These are phyloP conservation scores for Ips typographus DNA, from an alignment of 1,140 invertebrate species.

Conservation along the genomic window DNA sequence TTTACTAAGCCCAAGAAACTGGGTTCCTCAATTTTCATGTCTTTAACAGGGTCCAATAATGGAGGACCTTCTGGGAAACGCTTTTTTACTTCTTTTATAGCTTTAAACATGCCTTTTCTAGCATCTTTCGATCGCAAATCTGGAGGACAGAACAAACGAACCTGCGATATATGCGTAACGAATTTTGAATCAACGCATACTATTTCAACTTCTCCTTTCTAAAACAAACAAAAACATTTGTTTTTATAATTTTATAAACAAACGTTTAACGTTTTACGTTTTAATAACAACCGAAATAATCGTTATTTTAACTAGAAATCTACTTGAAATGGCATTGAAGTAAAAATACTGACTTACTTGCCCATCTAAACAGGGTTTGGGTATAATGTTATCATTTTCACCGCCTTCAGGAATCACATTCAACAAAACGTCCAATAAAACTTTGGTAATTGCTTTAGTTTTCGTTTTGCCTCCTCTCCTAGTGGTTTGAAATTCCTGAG, in stretches of 20 bases:
- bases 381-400: constrained; percentile 57
- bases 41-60: constrained; percentile 88
- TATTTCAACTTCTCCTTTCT: constrained; percentile 84
- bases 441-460: constrained; percentile 58
- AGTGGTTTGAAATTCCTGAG: constrained; percentile 51
- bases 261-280: neutral
- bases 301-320: neutral
- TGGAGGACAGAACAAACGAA: constrained; percentile 87
- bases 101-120: constrained; percentile 81
- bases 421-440: constrained; percentile 82
- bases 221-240: constrained; percentile 35
- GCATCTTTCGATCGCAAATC: constrained; percentile 85
- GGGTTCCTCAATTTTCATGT: constrained; percentile 92
- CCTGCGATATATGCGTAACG: constrained; percentile 85
- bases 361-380: constrained; percentile 64
- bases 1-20: constrained; percentile 78
- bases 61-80: constrained; percentile 85
- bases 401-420: constrained; percentile 64
- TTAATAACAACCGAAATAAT: neutral
- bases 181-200: constrained; percentile 82
- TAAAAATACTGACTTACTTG: constrained; percentile 52
- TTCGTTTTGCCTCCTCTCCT: constrained; percentile 57
- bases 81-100: constrained; percentile 87
- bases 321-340: neutral
- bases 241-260: neutral